Evolutionary conservation across 2,797 vertebrate species (phyloP), one percentile per base, ranked within the genome.

Genomic region (Galaxias olidus): DNA sequence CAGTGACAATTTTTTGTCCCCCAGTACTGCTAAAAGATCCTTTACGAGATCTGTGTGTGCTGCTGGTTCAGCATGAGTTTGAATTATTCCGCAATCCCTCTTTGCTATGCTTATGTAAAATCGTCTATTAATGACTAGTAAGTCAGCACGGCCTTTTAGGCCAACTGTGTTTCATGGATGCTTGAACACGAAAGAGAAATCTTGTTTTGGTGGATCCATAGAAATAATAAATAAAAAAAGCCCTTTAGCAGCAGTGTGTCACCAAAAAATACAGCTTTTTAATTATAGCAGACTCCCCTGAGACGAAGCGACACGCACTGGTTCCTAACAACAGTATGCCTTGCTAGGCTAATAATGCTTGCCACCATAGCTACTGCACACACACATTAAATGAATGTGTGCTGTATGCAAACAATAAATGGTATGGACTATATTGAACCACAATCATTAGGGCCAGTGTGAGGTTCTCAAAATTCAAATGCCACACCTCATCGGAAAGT

Each of bases 101-200:
- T 71, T 62, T 59, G 47, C 54, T 67, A 53, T 59, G 43, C 57
- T 42, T 71, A 66, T 77, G 74, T 69, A 67, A 61, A 65, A 69
- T 66, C 66, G 76, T 70, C 59, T 71, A 79, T 84, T 86, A 79
- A 88, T 86, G 78, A 76, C 54, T 57, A 42, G 30, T 30, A 12
- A 69, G 73, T 71, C 71, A 71, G 70, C 79, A 49, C 61, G 70
- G 20, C 77, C 68, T 86, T 86, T 75, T 67, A 74, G 71, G 72
- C 81, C 81, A 84, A 83, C 68, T 82, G 76, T 77, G 81, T 89
- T 90, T 90, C 82, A 88, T 56, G 85, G 87, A 83, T 80, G 76
- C 84, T 84, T 80, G 58, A 89, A 86, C 87, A 81, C 89, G 86
- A 89, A 88, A 90, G 75, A 86, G 72, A 74, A 88, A 86, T 84